A percentile compares a stretch with the other conserved stretches of the same genome.
Conservation (phyloP, 2,888 invertebrate species). For the Euzetes globulus region DNA sequence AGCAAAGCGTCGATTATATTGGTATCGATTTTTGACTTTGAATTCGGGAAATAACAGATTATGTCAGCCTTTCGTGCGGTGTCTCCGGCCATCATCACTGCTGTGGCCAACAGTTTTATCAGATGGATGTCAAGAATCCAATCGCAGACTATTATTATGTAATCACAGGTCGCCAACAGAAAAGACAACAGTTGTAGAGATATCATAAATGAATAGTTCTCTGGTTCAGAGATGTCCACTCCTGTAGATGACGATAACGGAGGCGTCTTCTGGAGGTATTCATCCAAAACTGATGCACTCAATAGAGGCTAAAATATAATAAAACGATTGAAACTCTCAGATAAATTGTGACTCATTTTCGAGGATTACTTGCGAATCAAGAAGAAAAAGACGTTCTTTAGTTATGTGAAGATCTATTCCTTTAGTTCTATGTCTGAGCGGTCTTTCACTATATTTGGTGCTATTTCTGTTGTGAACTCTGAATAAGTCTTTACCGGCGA, state of each 20-base stretch:
- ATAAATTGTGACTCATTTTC: no score
- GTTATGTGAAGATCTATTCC: slow-evolving; percentile 38
- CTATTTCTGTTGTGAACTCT: slow-evolving; percentile 31
- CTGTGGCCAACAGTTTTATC: slow-evolving; percentile 37
- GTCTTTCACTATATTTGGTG: neutral
- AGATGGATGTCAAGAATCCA: slow-evolving; percentile 38
- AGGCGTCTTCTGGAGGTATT: slow-evolving; percentile 29
- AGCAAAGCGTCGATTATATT: slow-evolving; percentile 21
- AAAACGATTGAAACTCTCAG: neutral
- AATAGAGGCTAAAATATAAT: slow-evolving; percentile 36
- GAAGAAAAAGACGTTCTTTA: slow-evolving; percentile 33
- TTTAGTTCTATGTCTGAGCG: slow-evolving; percentile 35
- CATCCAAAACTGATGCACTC: slow-evolving; percentile 38
- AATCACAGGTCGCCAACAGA: slow-evolving; percentile 36
- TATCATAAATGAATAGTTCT: slow-evolving; percentile 35
- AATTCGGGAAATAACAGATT: slow-evolving; percentile 30
- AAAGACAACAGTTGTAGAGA: slow-evolving; percentile 37
- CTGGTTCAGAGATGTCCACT: slow-evolving; percentile 36
- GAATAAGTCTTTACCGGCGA: slow-evolving; percentile 36
- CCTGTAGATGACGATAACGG: slow-evolving; percentile 14
- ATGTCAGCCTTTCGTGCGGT: slow-evolving; percentile 31
- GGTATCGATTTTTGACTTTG: neutral
- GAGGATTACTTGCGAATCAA: slow-evolving; percentile 35
- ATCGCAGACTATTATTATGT: slow-evolving; percentile 35
- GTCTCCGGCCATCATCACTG: slow-evolving; percentile 39